A percentile compares a stretch with the other conserved stretches of the same genome.
Evolutionary conservation across 2,113 vertebrate species (phyloP).

Genomic region (Prinia subflava): DNA sequence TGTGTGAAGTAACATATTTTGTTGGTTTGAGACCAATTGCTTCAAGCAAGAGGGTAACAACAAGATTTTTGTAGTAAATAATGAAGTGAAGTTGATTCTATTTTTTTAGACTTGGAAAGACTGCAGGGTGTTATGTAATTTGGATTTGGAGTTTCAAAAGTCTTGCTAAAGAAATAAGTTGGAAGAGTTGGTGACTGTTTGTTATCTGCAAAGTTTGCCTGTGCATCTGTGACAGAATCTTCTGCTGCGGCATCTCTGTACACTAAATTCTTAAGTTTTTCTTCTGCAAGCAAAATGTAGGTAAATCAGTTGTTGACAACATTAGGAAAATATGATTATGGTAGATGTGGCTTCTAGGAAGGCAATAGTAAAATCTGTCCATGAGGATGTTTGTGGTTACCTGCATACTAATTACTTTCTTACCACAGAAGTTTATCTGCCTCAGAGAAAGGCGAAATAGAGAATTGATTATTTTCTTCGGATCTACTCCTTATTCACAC

Average conservation of each 20-base stretch:
- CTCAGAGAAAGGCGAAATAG: not conserved
- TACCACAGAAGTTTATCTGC: not conserved
- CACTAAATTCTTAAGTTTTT: not conserved
- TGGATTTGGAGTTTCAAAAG: not conserved
- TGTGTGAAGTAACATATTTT: not conserved
- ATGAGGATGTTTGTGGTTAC: not conserved
- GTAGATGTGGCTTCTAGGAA: not conserved
- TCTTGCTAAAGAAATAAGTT: not conserved
- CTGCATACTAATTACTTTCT: not conserved
- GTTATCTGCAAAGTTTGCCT: not conserved
- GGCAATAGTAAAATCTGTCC: not conserved
- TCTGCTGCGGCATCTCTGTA: not conserved
- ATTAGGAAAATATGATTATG: not conserved
- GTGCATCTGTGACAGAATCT: not conserved
- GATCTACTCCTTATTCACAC: not conserved
- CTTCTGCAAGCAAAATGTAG: not conserved
- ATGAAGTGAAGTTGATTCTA: not conserved
- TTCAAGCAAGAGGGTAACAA: not conserved
- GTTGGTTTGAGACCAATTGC: not conserved
- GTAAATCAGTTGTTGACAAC: not conserved
- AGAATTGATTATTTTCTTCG: not conserved
- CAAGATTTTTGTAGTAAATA: not conserved
- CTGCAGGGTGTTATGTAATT: not conserved
- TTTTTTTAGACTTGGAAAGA: not conserved
- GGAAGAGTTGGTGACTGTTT: not conserved